A percentile compares a stretch with the other conserved stretches of the same genome.
Conservation (phyloP, 2,888 invertebrate genomes). For the Sericinus montela region DNA sequence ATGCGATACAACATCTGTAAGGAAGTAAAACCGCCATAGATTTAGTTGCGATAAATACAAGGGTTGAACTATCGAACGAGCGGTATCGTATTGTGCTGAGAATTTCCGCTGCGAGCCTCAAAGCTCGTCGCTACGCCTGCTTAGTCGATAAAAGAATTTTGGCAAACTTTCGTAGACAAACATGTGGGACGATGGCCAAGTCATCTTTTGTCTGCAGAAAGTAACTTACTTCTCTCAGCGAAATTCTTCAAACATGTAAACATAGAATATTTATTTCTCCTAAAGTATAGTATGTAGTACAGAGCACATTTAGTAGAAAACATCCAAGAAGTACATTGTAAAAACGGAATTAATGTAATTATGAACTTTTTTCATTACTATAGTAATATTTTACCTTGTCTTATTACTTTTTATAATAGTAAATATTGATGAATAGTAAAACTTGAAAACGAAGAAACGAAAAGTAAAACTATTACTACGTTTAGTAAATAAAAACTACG, state of each 20-base stretch:
- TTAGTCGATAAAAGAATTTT: slow-evolving; percentile 77
- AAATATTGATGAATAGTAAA: no score
- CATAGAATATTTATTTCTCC: slow-evolving; percentile 26
- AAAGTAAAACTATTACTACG: no score
- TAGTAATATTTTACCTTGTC: no score
- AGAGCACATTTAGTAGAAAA: no score
- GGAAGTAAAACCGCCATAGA: slow-evolving; percentile 1
- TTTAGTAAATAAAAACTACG: no score
- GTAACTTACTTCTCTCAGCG: slow-evolving; percentile 65
- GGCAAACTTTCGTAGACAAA: slow-evolving; percentile 76
- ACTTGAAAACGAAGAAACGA: no score
- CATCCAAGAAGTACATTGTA: no score
- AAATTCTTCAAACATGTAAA: slow-evolving; percentile 50
- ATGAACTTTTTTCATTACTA: no score
- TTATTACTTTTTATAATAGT: no score
- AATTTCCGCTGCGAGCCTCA: slow-evolving; percentile 50
- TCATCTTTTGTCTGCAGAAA: slow-evolving; percentile 75
- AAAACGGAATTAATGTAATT: no score
- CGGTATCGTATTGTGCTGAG: slow-evolving; percentile 39
- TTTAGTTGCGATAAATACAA: slow-evolving; percentile 10
- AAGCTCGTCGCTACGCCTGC: slow-evolving; percentile 58
- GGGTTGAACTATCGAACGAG: slow-evolving; percentile 27
- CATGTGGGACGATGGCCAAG: slow-evolving; percentile 75
- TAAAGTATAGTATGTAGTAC: no score
- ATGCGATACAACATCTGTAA: no score